Evolutionary conservation across 2,797 vertebrate genomes (phyloP).

Genomic region (Coregonus ussuriensis): DNA sequence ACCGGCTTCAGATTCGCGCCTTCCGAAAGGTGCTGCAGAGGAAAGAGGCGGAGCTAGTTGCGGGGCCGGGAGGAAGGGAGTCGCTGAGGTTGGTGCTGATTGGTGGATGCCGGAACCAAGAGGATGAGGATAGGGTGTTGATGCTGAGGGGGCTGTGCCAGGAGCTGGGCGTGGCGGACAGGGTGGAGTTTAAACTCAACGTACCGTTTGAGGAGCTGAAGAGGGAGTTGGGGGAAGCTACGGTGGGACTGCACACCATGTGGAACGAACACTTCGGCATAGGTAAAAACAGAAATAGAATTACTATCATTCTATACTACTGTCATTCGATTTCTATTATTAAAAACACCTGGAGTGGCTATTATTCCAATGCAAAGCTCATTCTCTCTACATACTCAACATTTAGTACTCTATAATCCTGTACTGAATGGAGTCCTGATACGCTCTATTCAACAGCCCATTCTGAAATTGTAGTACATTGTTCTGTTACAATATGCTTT

Average conservation of each 20-base stretch:
- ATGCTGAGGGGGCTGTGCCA: constrained; percentile 74
- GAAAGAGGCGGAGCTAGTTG: too few relatives aligned
- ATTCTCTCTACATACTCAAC: neutral
- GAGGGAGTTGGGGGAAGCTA: constrained; percentile 75
- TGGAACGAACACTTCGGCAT: constrained; percentile 90
- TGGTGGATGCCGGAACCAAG: constrained; percentile 84
- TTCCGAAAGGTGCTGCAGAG: constrained; percentile 78
- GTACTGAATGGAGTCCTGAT: neutral
- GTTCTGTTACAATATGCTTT: neutral
- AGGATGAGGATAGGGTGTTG: constrained; percentile 81
- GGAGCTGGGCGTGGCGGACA: constrained; percentile 72
- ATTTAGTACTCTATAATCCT: neutral
- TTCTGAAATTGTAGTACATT: neutral
- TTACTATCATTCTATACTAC: neutral
- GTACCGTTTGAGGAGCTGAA: constrained; percentile 84
- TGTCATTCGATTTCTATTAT: neutral
- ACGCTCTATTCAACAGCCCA: neutral
- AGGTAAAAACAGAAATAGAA: constrained; percentile 57
- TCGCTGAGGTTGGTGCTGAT: constrained; percentile 79
- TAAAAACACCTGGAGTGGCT: neutral
- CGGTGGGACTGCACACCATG: constrained; percentile 87
- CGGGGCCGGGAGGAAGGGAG: constrained; percentile 42
- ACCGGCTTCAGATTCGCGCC: constrained; percentile 84
- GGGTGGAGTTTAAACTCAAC: constrained; percentile 82
- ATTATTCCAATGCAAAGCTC: neutral